Evolutionary conservation across 2,888 invertebrate genomes (phyloP).

Genomic region (Sminthurinus aureus): DNA sequence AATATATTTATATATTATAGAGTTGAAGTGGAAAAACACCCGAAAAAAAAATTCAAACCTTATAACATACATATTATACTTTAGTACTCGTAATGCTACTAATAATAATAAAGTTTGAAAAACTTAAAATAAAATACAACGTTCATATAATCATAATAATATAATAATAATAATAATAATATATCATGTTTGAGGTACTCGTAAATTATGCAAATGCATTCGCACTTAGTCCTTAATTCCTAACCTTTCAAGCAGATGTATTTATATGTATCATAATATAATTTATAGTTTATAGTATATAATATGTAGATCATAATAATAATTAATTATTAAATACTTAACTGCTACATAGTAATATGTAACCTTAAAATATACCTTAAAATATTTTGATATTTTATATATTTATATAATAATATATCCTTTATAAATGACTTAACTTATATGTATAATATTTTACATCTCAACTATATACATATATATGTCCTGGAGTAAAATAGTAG

Average conservation of each 20-base stretch:
- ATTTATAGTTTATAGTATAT: conserved; percentile 1
- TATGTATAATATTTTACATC: background rate
- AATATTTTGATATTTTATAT: background rate
- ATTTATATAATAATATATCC: conserved; percentile 7
- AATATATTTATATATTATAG: background rate
- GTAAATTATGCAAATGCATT: conserved; percentile 38
- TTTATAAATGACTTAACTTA: conserved; percentile 17
- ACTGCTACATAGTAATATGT: too few species aligned
- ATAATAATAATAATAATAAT: conserved; percentile 15
- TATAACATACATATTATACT: background rate
- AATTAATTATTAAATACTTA: background rate
- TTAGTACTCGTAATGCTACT: too few species aligned
- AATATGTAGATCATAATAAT: background rate
- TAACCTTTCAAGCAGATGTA: conserved; percentile 23
- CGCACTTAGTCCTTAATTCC: conserved; percentile 26
- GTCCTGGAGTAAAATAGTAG: conserved; percentile 30
- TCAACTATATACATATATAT: conserved; percentile 3
- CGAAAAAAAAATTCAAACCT: background rate
- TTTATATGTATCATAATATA: conserved; percentile 16
- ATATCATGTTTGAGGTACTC: conserved; percentile 27
- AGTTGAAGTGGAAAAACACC: background rate
- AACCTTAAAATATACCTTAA: too few species aligned
- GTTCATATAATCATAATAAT: background rate
- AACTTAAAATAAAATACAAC: background rate
- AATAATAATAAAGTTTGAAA: background rate